Evolutionary conservation across 35 echinoderm and acorn worm species (phyloP).

Genomic region (Hemicentrotus pulcherrimus): DNA sequence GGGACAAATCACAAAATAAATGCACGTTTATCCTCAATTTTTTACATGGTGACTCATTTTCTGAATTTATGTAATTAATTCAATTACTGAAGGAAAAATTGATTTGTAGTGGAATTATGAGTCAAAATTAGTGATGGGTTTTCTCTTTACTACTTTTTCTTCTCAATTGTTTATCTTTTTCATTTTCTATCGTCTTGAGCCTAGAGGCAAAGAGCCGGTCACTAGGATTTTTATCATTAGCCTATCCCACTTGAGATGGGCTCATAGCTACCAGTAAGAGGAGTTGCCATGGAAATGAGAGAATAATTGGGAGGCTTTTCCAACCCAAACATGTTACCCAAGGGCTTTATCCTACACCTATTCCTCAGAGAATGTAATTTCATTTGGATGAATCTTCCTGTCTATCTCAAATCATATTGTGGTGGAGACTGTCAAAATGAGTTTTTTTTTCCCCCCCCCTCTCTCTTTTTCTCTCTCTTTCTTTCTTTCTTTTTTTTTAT

Average conservation of each 20-base stretch:
- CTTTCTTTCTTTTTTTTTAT: not conserved
- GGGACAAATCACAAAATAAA: not conserved
- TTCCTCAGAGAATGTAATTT: not conserved
- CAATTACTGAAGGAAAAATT: constrained; percentile 18
- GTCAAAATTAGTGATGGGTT: constrained; percentile 11
- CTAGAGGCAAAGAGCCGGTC: not conserved
- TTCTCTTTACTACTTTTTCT: constrained; percentile 20
- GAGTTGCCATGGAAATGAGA: constrained; percentile 22
- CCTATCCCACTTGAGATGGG: constrained; percentile 15
- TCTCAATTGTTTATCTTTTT: not conserved
- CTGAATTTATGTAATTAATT: constrained; percentile 36
- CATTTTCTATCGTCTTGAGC: not conserved
- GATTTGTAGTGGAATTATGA: constrained; percentile 37
- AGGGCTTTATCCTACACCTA: constrained; percentile 20
- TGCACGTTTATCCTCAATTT: not conserved
- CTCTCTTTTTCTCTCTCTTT: not conserved
- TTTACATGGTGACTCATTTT: not conserved
- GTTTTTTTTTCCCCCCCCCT: not conserved
- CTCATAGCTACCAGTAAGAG: not conserved
- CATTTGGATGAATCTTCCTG: not conserved
- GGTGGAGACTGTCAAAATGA: not conserved
- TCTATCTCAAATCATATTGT: not conserved
- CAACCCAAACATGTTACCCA: not conserved
- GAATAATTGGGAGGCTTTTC: constrained; percentile 24
- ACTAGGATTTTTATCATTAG: constrained; percentile 17